phyloP scores from a whole-genome alignment of 1,140 invertebrate genomes.

The Fopius arisanus region DNA sequence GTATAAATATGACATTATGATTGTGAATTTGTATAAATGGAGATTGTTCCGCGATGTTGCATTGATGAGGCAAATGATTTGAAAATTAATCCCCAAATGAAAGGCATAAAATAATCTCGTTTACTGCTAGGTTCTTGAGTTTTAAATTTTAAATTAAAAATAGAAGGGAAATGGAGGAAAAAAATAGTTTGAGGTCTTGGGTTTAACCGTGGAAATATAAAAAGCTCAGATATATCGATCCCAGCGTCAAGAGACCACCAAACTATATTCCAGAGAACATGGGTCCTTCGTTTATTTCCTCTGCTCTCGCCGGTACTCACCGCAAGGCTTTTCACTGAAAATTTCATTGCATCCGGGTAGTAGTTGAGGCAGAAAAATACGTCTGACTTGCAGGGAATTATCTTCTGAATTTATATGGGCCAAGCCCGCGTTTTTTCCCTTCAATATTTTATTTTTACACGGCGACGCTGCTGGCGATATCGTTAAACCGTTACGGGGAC shows the following conservation, averaged over 20 bases:
- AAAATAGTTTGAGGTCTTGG: background rate
- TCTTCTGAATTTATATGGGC: background rate
- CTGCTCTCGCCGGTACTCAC: background rate
- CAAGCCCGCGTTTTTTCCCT: background rate
- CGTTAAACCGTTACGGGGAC: background rate
- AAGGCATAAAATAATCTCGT: background rate
- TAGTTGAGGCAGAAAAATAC: background rate
- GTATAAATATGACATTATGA: background rate
- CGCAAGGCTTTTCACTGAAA: constrained; percentile 17
- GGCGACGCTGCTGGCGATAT: background rate
- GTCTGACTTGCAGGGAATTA: background rate
- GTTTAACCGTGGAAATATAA: constrained; percentile 20
- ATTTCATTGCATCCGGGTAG: constrained; percentile 18
- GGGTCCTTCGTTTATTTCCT: constrained; percentile 7
- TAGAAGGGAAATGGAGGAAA: background rate
- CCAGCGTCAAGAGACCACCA: background rate
- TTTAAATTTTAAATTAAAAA: background rate
- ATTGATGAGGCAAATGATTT: background rate
- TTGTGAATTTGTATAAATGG: background rate
- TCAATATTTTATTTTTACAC: background rate
- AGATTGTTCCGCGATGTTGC: background rate
- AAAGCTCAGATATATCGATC: constrained; percentile 27
- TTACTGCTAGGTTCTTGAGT: background rate
- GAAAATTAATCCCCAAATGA: background rate
- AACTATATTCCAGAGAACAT: background rate